Evolutionary conservation across 2,888 invertebrate genomes (phyloP).

Genomic region (Andrena hattorfiana): DNA sequence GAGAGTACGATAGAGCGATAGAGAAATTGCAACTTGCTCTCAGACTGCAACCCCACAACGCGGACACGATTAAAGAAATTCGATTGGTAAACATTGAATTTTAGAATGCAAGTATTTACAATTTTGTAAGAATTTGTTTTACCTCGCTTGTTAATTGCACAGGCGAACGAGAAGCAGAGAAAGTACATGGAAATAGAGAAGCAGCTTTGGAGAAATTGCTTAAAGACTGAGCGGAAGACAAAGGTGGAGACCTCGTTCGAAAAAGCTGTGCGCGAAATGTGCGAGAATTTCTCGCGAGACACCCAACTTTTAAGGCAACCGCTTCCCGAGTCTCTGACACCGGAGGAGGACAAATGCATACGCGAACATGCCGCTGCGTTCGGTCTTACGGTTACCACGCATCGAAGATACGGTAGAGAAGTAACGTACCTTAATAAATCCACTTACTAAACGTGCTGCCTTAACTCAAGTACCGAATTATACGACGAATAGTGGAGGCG

Average conservation of each 20-base stretch:
- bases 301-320: constrained; percentile 84
- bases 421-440: constrained; percentile 67
- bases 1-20: constrained; percentile 87
- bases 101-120: constrained; percentile 66
- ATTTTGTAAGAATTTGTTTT: not conserved
- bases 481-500: not conserved
- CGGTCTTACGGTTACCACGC: constrained; percentile 85
- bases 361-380: constrained; percentile 85
- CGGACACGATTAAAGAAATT: constrained; percentile 87
- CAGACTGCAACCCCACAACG: constrained; percentile 86
- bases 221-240: constrained; percentile 65
- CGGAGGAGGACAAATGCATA: constrained; percentile 85
- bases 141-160: constrained; percentile 43
- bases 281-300: constrained; percentile 85
- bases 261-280: constrained; percentile 85
- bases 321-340: constrained; percentile 86
- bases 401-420: constrained; percentile 74
- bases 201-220: constrained; percentile 83
- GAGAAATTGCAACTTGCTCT: constrained; percentile 86
- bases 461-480: not conserved
- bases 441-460: constrained; percentile 38
- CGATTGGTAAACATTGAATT: constrained; percentile 81
- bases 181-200: constrained; percentile 81
- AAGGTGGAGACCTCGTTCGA: constrained; percentile 74
- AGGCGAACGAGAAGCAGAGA: constrained; percentile 79